Conservation (phyloP, 2,113 vertebrate genomes). For the Esox niger region DNA sequence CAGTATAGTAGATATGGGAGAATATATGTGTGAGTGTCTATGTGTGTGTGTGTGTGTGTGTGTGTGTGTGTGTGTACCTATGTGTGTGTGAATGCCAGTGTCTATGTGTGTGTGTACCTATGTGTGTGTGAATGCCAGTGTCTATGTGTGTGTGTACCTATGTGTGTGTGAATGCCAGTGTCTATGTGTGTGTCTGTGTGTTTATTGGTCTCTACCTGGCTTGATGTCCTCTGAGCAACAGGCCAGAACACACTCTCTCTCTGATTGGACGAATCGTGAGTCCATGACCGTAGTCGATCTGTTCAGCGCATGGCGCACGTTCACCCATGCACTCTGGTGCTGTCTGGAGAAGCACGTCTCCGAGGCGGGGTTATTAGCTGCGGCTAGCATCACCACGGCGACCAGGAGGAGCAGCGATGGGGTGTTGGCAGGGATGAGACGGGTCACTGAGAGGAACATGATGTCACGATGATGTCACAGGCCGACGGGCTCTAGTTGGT, state of each 20-base stretch:
- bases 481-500: slow-evolving; percentile 16
- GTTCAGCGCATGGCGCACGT: slow-evolving; percentile 44
- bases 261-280: slow-evolving; percentile 31
- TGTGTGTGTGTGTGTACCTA: too few species aligned
- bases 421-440: not conserved
- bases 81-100: too few species aligned
- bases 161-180: not conserved
- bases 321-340: slow-evolving; percentile 56
- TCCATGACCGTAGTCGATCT: slow-evolving; percentile 31
- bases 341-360: slow-evolving; percentile 72
- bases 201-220: slow-evolving; percentile 51
- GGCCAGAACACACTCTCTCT: slow-evolving; percentile 67
- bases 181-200: not conserved
- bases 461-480: slow-evolving; percentile 30
- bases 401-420: slow-evolving; percentile 15
- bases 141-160: not conserved
- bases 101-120: too few species aligned
- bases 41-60: too few species aligned
- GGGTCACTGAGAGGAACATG: slow-evolving; percentile 38
- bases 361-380: slow-evolving; percentile 11
- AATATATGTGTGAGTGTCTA: too few species aligned
- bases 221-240: slow-evolving; percentile 69
- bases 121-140: not conserved
- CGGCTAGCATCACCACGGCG: slow-evolving; percentile 15
- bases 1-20: too few species aligned